These are phyloP conservation scores for Syngnathus rostellatus DNA, from an alignment of 2,797 vertebrate species.

Conservation along the genomic window DNA sequence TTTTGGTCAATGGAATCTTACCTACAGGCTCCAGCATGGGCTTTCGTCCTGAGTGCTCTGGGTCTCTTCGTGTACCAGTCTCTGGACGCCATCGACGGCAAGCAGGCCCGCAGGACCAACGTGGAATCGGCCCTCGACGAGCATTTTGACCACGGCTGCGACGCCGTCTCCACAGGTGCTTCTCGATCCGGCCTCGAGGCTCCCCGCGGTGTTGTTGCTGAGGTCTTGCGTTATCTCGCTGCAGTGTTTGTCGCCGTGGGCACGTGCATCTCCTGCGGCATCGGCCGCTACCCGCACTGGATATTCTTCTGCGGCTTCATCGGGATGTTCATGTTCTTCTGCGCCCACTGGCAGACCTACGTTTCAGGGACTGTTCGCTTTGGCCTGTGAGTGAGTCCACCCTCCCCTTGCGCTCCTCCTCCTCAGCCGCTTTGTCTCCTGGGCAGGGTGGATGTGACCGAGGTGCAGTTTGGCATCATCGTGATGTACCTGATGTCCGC, in stretches of 20 bases:
- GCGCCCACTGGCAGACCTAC: constrained; percentile 98
- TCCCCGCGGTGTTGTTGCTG: neutral
- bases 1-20: too few species aligned
- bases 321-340: constrained; percentile 97
- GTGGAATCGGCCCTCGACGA: constrained; percentile 91
- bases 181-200: too few species aligned
- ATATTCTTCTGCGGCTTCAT: constrained; percentile 92
- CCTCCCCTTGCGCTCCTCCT: neutral
- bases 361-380: constrained; percentile 92
- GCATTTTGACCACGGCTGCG: constrained; percentile 96
- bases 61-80: constrained; percentile 96
- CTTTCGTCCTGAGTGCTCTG: constrained; percentile 79
- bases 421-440: neutral
- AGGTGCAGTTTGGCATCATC: constrained; percentile 85
- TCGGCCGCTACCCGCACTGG: constrained; percentile 82
- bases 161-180: constrained; percentile 92
- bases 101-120: constrained; percentile 94
- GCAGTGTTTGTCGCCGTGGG: constrained; percentile 90
- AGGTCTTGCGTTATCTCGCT: constrained; percentile 13
- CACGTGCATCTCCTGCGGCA: constrained; percentile 80
- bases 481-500: constrained; percentile 81
- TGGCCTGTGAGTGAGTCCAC: constrained; percentile 78
- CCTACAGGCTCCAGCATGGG: constrained; percentile 82
- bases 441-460: constrained; percentile 87
- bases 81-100: constrained; percentile 95